A percentile compares a stretch with the other conserved stretches of the same genome.
phyloP scores from a whole-genome alignment of 2,888 invertebrate species.

The Apantesis nais region DNA sequence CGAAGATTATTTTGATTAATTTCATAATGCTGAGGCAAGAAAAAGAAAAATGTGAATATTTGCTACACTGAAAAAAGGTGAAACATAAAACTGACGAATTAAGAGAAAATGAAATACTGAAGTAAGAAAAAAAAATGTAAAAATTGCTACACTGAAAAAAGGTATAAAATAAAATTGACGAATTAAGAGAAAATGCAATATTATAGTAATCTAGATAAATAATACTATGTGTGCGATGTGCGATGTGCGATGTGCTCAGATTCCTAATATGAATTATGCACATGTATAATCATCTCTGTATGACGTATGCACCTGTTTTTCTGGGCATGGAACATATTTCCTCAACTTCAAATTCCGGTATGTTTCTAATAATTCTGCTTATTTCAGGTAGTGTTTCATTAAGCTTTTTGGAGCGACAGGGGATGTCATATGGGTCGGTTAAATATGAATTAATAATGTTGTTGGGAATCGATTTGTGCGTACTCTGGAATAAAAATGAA shows the following conservation, averaged over 20 bases:
- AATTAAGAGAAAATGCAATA: neutral
- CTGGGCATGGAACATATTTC: constrained; percentile 45
- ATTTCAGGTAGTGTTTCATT: constrained; percentile 72
- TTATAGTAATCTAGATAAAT: too few species aligned
- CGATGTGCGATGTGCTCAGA: too few species aligned
- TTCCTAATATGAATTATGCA: too few species aligned
- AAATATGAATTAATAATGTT: constrained; percentile 22
- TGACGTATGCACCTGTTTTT: constrained; percentile 16
- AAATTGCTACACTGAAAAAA: too few species aligned
- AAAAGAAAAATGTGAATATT: too few species aligned
- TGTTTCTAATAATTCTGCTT: constrained; percentile 71
- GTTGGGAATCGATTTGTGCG: neutral
- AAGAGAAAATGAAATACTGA: too few species aligned
- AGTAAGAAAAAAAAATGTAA: too few species aligned
- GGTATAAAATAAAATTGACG: neutral
- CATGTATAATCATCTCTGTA: too few species aligned
- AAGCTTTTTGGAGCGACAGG: constrained; percentile 76
- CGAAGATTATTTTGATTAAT: too few species aligned
- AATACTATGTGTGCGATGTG: too few species aligned
- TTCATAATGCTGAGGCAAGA: neutral
- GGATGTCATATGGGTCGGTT: constrained; percentile 59
- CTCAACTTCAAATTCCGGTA: constrained; percentile 79
- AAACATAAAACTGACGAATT: neutral
- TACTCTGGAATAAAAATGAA: constrained; percentile 17
- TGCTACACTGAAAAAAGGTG: too few species aligned